Evolutionary conservation across 2,113 vertebrate genomes (phyloP), one percentile per base, ranked within the genome.

Genomic region (Sprattus sprattus): DNA sequence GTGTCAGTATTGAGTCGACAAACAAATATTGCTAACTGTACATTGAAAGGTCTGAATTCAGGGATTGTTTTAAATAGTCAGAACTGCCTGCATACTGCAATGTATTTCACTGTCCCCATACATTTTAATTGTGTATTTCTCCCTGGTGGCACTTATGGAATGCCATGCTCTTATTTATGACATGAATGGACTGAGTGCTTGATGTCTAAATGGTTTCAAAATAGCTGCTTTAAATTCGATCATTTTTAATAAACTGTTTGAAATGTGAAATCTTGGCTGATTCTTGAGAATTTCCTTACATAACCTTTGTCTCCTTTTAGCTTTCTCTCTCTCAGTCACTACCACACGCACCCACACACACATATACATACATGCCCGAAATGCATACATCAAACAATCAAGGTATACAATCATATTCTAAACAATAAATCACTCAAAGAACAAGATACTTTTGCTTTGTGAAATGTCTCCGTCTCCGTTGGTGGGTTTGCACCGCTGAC

Each of bases 131-230:
- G 71, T 78, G 39, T 78, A 78, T 32, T 78, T 78, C 13, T 78
- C 1, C 39, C 32, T 78, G 71, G 39, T 78, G 71, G 71, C 71
- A 78, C 71, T 78, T 78, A 71, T 9, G 2, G 39, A 75, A 78
- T 78, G 71, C 71, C 71, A 78, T 78, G 71, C 71, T 78, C 71
- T 78, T 78, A 78, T 78, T 78, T 78, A 78, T 78, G 39, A 78
- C 71, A 78, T 39, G 71, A 44, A 78, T 78, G 71, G 71, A 78
- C 11, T 78, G 71, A 78, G 71, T 78, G 71, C 15, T 78, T 39
- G 71, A 78, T 78, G 71, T 39, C 71, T 78, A 78, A 32, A 2
- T 78, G 39, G 11, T 78, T 78, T 78, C 71, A 78, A 78, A 32
- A 78, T 78, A 78, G 71, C 71, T 78, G 71, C 71, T 78, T 78